Conservation (phyloP, 2,113 vertebrate species). For the Elanus axillaris region DNA sequence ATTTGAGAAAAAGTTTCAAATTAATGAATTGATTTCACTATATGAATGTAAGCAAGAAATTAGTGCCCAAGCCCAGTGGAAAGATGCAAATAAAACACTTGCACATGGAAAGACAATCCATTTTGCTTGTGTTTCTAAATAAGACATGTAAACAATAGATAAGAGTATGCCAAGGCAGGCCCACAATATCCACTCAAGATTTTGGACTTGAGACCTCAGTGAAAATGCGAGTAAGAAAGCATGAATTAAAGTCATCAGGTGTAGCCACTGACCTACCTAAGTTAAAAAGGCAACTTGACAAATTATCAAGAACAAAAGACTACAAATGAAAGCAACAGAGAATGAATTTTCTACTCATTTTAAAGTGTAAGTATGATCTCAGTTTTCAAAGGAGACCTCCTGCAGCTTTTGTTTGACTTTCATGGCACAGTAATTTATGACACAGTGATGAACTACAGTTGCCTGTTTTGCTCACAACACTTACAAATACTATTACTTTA, state of each 20-base stretch:
- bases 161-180: not conserved
- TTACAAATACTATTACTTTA: not conserved
- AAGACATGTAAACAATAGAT: not conserved
- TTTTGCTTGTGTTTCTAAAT: not conserved
- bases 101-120: not conserved
- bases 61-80: not conserved
- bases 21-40: not conserved
- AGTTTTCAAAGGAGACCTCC: not conserved
- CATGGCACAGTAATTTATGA: not conserved
- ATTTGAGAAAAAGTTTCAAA: not conserved
- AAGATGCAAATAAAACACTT: not conserved
- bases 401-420: not conserved
- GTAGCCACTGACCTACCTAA: not conserved
- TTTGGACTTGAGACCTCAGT: not conserved
- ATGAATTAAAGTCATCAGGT: not conserved
- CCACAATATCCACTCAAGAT: not conserved
- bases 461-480: not conserved
- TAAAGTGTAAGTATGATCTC: not conserved
- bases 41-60: not conserved
- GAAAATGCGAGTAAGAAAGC: not conserved
- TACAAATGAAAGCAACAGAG: not conserved
- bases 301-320: not conserved
- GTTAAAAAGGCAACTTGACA: not conserved
- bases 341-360: not conserved
- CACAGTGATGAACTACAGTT: not conserved